A percentile compares a stretch with the other conserved stretches of the same genome.
phyloP scores from a whole-genome alignment of 2,797 vertebrate species.

The Premnoplex brunnescens region DNA sequence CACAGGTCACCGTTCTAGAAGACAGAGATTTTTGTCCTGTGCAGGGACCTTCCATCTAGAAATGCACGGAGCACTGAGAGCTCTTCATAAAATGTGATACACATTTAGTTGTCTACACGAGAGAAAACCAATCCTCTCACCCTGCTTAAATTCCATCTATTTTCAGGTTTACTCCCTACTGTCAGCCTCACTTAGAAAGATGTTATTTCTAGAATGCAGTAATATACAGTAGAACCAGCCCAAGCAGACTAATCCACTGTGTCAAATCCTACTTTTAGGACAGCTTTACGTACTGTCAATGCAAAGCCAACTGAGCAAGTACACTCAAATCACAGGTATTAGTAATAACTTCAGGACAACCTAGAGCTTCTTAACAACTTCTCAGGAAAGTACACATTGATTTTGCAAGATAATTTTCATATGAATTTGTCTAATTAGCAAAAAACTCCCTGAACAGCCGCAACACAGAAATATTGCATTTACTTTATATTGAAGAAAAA shows the following conservation, averaged over 20 bases:
- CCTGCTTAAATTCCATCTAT: background rate
- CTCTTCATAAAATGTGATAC: background rate
- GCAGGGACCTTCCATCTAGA: background rate
- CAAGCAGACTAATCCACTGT: background rate
- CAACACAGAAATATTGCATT: background rate
- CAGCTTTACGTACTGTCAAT: background rate
- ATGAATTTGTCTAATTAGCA: background rate
- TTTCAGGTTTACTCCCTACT: background rate
- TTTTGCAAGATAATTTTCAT: background rate
- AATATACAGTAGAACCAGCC: background rate
- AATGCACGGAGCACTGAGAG: accelerated
- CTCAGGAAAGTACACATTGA: accelerated
- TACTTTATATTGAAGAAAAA: background rate
- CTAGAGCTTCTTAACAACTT: background rate
- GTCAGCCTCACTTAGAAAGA: background rate
- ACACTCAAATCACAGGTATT: background rate
- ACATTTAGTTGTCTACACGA: accelerated
- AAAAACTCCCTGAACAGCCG: background rate
- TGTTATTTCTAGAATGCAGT: background rate
- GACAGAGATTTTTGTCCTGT: background rate
- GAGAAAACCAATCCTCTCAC: background rate
- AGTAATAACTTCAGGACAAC: background rate
- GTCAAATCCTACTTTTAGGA: background rate
- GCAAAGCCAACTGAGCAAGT: background rate
- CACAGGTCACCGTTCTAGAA: background rate